These are phyloP conservation scores for Amblyopsis hoosieri DNA, from an alignment of 2,797 vertebrate genomes.

Conservation along the genomic window DNA sequence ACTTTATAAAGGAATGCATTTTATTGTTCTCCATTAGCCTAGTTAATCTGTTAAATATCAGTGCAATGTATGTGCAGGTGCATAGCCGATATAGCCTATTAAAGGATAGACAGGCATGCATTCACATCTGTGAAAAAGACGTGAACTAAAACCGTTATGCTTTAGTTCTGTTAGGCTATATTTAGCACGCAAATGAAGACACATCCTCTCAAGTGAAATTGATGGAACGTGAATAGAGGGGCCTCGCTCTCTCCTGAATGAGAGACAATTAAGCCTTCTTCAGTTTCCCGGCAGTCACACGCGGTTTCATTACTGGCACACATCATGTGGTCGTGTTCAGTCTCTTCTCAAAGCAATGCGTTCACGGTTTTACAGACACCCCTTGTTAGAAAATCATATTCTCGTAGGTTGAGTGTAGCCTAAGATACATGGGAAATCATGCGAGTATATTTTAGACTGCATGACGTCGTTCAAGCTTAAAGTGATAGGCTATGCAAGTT, in stretches of 20 bases:
- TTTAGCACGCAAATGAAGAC: slow-evolving; percentile 61
- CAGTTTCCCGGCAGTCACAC: slow-evolving; percentile 72
- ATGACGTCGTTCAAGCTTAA: slow-evolving; percentile 31
- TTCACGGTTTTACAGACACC: slow-evolving; percentile 33
- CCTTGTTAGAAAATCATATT: slow-evolving; percentile 20
- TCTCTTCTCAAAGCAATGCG: slow-evolving; percentile 3
- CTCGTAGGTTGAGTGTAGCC: slow-evolving; percentile 42
- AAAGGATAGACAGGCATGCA: no score
- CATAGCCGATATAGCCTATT: no score
- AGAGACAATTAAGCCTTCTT: no score
- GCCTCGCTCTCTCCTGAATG: slow-evolving; percentile 14
- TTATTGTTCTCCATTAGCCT: no score
- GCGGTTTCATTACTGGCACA: slow-evolving; percentile 61
- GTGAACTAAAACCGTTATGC: neutral
- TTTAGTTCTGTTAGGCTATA: slow-evolving; percentile 27
- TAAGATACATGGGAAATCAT: slow-evolving; percentile 8
- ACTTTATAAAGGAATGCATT: no score
- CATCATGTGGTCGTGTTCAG: slow-evolving; percentile 45
- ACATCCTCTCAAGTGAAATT: slow-evolving; percentile 38
- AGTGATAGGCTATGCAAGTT: slow-evolving; percentile 26
- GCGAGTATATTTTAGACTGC: slow-evolving; percentile 44
- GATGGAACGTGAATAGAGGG: slow-evolving; percentile 2
- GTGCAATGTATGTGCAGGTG: no score
- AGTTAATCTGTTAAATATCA: no score
- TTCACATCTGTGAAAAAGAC: no score